These are phyloP conservation scores for Gerris buenoi DNA, from an alignment of 1,140 invertebrate species.

Conservation along the genomic window DNA sequence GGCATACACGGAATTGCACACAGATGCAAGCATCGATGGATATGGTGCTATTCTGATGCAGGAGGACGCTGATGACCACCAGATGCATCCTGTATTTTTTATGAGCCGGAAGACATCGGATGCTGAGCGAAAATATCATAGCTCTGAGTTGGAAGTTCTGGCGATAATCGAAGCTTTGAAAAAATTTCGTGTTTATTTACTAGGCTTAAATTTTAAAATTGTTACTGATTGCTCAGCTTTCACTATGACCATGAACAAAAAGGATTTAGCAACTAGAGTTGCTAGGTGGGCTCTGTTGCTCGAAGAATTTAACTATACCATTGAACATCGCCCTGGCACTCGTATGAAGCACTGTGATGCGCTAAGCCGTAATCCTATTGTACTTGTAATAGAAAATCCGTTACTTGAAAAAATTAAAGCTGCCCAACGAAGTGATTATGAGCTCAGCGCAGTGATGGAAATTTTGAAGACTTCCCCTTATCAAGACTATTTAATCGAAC, in stretches of 20 bases:
- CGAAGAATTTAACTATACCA: not conserved
- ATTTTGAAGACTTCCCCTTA: not conserved
- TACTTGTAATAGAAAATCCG: not conserved
- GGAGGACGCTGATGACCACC: not conserved
- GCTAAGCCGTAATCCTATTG: not conserved
- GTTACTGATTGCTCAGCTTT: not conserved
- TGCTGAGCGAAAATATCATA: not conserved
- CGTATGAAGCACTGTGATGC: not conserved
- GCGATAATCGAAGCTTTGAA: not conserved
- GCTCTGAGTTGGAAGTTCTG: not conserved
- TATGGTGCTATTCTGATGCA: not conserved
- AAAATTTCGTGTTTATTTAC: not conserved
- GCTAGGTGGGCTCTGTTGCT: not conserved
- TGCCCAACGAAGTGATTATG: not conserved
- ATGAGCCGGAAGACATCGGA: not conserved
- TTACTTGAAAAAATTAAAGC: not conserved
- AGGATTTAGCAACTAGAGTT: not conserved
- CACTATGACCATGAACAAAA: not conserved
- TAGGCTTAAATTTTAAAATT: not conserved
- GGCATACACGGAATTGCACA: constrained; percentile 1
- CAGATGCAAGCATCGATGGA: not conserved
- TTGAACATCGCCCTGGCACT: not conserved
- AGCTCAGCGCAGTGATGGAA: not conserved
- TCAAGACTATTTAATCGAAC: not conserved
- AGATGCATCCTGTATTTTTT: constrained; percentile 4